A percentile compares a stretch with the other conserved stretches of the same genome.
Conservation (phyloP, 1,140 invertebrate species). For the Himalopsyche phryganea region DNA sequence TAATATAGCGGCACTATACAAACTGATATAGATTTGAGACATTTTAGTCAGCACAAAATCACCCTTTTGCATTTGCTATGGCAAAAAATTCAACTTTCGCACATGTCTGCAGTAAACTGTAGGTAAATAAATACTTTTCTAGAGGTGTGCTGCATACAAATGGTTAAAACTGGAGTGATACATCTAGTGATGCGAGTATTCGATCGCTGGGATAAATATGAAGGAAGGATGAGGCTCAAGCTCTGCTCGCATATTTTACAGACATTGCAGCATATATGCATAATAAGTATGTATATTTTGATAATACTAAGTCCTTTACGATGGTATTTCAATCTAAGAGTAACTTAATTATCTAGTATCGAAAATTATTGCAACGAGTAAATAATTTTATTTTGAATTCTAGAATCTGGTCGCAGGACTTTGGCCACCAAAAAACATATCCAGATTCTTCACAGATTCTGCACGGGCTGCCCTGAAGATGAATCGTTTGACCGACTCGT, state of each 20-base stretch:
- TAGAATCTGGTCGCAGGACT: slow-evolving; percentile 58
- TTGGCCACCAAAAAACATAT: slow-evolving; percentile 61
- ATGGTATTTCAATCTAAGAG: no score
- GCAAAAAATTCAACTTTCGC: no score
- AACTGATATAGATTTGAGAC: no score
- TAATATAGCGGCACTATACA: no score
- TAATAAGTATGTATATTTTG: slow-evolving; percentile 55
- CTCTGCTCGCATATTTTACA: slow-evolving; percentile 59
- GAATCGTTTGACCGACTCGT: slow-evolving; percentile 61
- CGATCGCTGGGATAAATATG: slow-evolving; percentile 64
- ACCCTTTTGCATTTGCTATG: no score
- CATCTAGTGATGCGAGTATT: slow-evolving; percentile 58
- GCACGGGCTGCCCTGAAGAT: slow-evolving; percentile 62
- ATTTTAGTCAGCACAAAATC: no score
- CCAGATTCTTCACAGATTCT: slow-evolving; percentile 60
- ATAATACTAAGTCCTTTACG: not conserved
- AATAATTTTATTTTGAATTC: slow-evolving; percentile 26
- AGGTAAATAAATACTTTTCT: slow-evolving; percentile 30
- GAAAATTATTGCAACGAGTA: no score
- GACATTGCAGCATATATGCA: slow-evolving; percentile 60
- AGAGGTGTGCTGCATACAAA: slow-evolving; percentile 61
- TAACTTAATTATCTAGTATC: no score
- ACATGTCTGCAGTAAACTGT: not conserved
- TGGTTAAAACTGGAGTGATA: slow-evolving; percentile 59
- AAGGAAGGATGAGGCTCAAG: slow-evolving; percentile 60